Conservation (phyloP, 2,888 invertebrate species). For the Meandrusa payeni region DNA sequence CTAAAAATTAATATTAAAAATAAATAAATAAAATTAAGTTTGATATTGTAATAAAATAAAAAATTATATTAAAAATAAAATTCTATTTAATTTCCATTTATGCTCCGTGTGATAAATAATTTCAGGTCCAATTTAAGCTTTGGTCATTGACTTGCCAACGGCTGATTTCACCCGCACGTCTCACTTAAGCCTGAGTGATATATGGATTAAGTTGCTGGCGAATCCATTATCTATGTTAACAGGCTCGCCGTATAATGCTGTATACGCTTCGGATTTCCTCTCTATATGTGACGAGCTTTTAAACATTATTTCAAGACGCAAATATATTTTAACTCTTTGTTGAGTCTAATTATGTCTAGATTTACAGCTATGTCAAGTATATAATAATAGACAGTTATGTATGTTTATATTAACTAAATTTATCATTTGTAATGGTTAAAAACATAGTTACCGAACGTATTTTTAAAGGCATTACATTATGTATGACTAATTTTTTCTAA, state of each 20-base stretch:
- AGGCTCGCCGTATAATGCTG: constrained; percentile 7
- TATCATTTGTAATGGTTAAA: too few relatives aligned
- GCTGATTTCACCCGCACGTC: constrained; percentile 20
- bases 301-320: neutral
- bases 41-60: too few relatives aligned
- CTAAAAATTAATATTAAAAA: too few relatives aligned
- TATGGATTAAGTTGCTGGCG: constrained; percentile 15
- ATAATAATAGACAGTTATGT: too few relatives aligned
- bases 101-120: constrained; percentile 8
- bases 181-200: constrained; percentile 18
- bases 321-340: neutral
- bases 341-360: too few relatives aligned
- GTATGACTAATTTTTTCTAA: too few relatives aligned
- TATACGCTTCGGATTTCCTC: neutral
- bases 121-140: constrained; percentile 18
- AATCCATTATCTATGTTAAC: constrained; percentile 20
- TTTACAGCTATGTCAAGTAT: too few relatives aligned
- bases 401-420: too few relatives aligned
- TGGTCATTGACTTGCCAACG: constrained; percentile 19
- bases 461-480: too few relatives aligned
- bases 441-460: too few relatives aligned
- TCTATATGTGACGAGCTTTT: constrained; percentile 1
- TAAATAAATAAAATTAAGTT: too few relatives aligned
- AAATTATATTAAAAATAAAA: too few relatives aligned
- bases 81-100: neutral